Base-by-base conservation (phyloP, 1,140 invertebrate species). In the Dinoponera quadriceps region DNA sequence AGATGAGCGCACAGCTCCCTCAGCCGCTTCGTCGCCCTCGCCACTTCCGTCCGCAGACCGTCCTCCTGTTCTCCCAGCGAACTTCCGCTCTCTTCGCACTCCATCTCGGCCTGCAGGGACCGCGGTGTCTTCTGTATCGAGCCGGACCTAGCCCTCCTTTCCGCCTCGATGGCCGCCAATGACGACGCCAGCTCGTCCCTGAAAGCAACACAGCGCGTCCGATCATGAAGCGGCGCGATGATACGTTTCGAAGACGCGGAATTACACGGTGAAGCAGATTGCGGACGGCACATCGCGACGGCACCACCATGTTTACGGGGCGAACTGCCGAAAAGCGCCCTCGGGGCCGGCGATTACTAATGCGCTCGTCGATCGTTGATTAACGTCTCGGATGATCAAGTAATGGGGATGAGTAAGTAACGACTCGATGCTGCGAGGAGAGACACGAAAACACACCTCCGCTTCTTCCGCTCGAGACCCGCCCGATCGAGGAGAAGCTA, bases 41-140 rank as follows among this genome's bases (percentile, higher is more conserved):
- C 94, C 94, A 94, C 94, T 95, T 94, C 95, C 88, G 95, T 95
- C 85, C 96, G 94, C 54, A 97, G 94, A 7, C 25, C 20, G 77
- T 96, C 95, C 1, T 96, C 96, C 0, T 96, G 92, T 78, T 96
- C 95, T 33, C 94, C 93, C 38, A 95, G 92, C 65, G 94, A 95
- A 75, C 91, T 92, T 83, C 90, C 92, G 69, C 94, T 94, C 83
- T 96, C 95, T 83, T 96, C 96, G 72, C 96, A 95, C 90, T 97
- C 96, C 96, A 97, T 96, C 95, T 97, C 97, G 83, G 96, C 96
- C 87, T 96, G 96, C 75, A 97, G 93, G 38, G 96, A 97, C 75
- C 95, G 92, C n/a, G 93, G 93, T 48, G 93, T 89, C 68, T 90
- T 92, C 63, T 92, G 92, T 89, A 93, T 93, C 82, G 92, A 93